Percentiles rank a stretch among this genome's conserved stretches.
Evolutionary conservation across 2,888 invertebrate species (phyloP).

Genomic region (Erebia palarica): DNA sequence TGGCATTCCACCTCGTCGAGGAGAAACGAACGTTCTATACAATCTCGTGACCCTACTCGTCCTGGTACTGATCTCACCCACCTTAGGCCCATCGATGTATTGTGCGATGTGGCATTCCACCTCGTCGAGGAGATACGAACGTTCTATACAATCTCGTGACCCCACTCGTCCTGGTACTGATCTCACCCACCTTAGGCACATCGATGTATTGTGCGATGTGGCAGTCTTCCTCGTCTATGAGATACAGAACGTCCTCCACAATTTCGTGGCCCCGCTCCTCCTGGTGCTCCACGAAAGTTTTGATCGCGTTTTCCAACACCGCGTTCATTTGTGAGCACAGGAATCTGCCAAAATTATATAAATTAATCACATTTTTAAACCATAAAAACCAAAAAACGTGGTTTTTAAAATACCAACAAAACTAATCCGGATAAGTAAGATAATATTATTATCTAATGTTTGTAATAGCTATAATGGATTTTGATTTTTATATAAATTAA

Average conservation of each 20-base stretch:
- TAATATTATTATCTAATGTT: no score
- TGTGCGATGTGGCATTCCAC: slow-evolving; percentile 84
- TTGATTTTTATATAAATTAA: no score
- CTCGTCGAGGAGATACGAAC: slow-evolving; percentile 85
- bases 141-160: slow-evolving; percentile 85
- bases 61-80: slow-evolving; percentile 66
- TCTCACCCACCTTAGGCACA: slow-evolving; percentile 88
- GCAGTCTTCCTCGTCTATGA: slow-evolving; percentile 85
- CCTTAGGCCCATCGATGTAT: slow-evolving; percentile 87
- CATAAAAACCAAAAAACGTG: no score
- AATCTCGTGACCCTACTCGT: slow-evolving; percentile 81
- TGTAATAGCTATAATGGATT: no score
- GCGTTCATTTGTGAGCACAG: slow-evolving; percentile 68
- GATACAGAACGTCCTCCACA: slow-evolving; percentile 85
- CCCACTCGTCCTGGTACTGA: slow-evolving; percentile 82
- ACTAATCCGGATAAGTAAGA: no score
- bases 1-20: slow-evolving; percentile 85
- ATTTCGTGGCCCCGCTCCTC: slow-evolving; percentile 82
- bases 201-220: slow-evolving; percentile 89
- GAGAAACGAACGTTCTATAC: slow-evolving; percentile 85
- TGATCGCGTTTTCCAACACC: slow-evolving; percentile 59
- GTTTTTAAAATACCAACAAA: no score
- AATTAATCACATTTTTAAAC: no score
- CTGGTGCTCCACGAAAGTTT: slow-evolving; percentile 85
- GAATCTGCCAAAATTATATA: slow-evolving; percentile 50